Conservation (phyloP, 2,797 vertebrate species). For the Squalus acanthias region DNA sequence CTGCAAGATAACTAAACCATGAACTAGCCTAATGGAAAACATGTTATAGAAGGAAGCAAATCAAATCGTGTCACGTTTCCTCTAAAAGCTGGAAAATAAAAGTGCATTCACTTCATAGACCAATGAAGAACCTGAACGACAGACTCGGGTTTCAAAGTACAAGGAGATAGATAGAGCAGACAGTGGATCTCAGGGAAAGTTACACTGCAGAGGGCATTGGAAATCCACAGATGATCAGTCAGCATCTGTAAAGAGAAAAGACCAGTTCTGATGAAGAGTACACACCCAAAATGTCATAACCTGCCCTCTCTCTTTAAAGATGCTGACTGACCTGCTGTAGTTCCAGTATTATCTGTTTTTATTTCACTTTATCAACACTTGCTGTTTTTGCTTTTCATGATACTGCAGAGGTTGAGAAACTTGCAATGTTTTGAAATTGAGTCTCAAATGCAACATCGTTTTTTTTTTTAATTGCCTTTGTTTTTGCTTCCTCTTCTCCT, state of each 20-base stretch:
- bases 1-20: background rate
- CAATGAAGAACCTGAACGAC: background rate
- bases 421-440: background rate
- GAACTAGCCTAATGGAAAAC: background rate
- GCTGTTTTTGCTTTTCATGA: background rate
- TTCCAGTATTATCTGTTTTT: background rate
- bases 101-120: background rate
- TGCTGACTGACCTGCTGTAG: background rate
- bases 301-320: background rate
- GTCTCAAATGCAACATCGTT: background rate
- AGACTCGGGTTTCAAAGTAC: background rate
- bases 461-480: background rate
- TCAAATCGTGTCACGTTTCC: background rate
- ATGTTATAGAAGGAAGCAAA: background rate
- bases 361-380: background rate
- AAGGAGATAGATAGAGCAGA: background rate
- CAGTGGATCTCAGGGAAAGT: background rate
- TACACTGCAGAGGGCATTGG: background rate
- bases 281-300: background rate
- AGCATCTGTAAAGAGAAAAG: background rate
- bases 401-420: background rate
- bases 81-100: background rate
- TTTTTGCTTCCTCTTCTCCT: background rate
- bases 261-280: background rate
- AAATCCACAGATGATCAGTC: background rate